Percentiles rank a stretch among this genome's conserved stretches.
Evolutionary conservation across 2,888 invertebrate species (phyloP).

Genomic region (Rhimphoctona megacephalus): DNA sequence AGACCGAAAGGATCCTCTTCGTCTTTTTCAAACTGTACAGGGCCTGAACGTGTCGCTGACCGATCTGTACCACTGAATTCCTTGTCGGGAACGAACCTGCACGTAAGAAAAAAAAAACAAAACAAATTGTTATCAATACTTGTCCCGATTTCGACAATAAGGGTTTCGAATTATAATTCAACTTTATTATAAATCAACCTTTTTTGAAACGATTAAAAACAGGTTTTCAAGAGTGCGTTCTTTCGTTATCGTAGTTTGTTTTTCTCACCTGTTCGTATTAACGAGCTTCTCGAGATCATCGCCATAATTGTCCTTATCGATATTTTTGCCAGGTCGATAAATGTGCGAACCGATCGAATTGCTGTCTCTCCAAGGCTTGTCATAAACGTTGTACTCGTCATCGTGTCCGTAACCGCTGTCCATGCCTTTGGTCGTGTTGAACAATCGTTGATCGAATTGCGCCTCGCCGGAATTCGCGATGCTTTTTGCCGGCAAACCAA

Average conservation of each 20-base stretch:
- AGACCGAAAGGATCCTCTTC: constrained; percentile 98
- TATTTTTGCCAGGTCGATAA: constrained; percentile 94
- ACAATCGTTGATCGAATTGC: constrained; percentile 97
- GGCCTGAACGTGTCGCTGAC: constrained; percentile 91
- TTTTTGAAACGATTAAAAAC: not conserved
- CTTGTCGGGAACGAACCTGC: constrained; percentile 98
- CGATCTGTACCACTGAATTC: constrained; percentile 97
- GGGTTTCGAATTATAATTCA: not conserved
- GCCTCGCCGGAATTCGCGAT: constrained; percentile 89
- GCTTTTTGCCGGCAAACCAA: constrained; percentile 96
- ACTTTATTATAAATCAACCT: not conserved
- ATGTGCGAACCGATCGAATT: constrained; percentile 95
- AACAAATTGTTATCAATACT: constrained; percentile 3
- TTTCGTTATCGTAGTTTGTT: not conserved
- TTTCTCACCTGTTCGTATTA: constrained; percentile 90
- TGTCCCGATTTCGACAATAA: not conserved
- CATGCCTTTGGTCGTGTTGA: constrained; percentile 97
- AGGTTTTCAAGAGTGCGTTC: not conserved
- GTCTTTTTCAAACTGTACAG: constrained; percentile 97
- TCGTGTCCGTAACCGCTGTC: constrained; percentile 98
- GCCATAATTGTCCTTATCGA: constrained; percentile 96
- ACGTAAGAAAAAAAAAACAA: constrained; percentile 66
- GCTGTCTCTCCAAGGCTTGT: constrained; percentile 98
- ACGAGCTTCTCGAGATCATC: constrained; percentile 95
- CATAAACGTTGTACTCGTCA: constrained; percentile 98